Percentiles rank a stretch among this genome's conserved stretches.
phyloP scores from a whole-genome alignment of 2,888 invertebrate genomes.

The Bimastos eiseni region DNA sequence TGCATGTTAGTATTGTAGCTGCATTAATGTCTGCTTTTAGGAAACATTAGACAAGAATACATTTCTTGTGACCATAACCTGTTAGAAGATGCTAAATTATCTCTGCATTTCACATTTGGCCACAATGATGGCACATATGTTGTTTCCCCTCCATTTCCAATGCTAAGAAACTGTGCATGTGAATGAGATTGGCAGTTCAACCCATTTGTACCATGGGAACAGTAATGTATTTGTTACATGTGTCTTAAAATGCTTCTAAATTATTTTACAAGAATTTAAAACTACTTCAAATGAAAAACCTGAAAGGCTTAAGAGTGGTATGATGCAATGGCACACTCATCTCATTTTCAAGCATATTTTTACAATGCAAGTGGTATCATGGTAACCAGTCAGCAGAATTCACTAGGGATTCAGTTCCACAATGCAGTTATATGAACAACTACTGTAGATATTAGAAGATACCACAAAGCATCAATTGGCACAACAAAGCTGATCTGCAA shows the following conservation, averaged over 20 bases:
- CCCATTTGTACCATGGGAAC: not conserved
- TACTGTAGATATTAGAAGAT: no score
- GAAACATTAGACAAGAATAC: not conserved
- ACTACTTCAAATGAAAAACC: no score
- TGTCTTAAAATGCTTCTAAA: not conserved
- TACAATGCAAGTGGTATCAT: no score
- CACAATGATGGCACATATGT: not conserved
- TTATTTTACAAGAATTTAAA: not conserved
- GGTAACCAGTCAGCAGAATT: no score
- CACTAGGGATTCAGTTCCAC: no score
- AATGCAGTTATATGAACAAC: no score
- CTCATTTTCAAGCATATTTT: no score
- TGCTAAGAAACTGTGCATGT: not conserved
- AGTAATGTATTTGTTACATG: not conserved
- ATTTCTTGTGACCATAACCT: not conserved
- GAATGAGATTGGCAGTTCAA: not conserved
- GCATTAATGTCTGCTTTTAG: slow-evolving; percentile 3
- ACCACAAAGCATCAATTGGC: no score
- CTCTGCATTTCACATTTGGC: not conserved
- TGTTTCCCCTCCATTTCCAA: not conserved
- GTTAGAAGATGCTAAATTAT: not conserved
- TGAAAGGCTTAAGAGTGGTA: no score
- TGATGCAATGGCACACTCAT: no score
- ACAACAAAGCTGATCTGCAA: no score
- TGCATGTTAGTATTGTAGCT: not conserved